These are phyloP conservation scores for Platysternon megacephalum DNA, from an alignment of 2,113 vertebrate species.

Conservation along the genomic window DNA sequence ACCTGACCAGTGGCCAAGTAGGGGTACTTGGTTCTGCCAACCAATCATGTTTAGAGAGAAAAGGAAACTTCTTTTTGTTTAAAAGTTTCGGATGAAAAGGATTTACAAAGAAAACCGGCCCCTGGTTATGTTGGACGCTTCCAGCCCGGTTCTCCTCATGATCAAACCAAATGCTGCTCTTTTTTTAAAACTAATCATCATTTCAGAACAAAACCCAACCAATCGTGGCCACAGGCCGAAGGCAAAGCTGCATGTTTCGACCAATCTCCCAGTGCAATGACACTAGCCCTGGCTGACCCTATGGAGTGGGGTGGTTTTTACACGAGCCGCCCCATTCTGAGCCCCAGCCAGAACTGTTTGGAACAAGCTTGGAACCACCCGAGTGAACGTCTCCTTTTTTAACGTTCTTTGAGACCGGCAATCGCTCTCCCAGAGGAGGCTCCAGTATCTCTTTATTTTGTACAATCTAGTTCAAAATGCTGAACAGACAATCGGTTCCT, in stretches of 20 bases:
- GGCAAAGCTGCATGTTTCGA: background rate
- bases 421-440: rapidly evolving
- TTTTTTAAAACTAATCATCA: background rate
- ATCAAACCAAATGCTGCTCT: constrained; percentile 72
- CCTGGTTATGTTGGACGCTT: background rate
- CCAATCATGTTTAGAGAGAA: constrained; percentile 41
- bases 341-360: background rate
- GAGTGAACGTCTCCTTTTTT: background rate
- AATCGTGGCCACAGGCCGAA: rapidly evolving
- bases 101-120: constrained; percentile 41
- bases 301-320: background rate
- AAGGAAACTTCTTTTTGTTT: background rate
- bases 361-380: constrained; percentile 13
- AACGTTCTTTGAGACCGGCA: rapidly evolving
- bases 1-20: rapidly evolving
- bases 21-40: background rate
- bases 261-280: background rate
- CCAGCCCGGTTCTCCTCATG: constrained; percentile 21
- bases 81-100: background rate
- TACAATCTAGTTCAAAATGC: background rate
- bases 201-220: background rate
- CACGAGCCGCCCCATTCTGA: background rate
- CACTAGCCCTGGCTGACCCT: background rate
- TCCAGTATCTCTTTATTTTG: background rate
- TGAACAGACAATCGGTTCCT: background rate